Conservation (phyloP, 2,797 vertebrate genomes). For the Pipistrellus kuhlii region DNA sequence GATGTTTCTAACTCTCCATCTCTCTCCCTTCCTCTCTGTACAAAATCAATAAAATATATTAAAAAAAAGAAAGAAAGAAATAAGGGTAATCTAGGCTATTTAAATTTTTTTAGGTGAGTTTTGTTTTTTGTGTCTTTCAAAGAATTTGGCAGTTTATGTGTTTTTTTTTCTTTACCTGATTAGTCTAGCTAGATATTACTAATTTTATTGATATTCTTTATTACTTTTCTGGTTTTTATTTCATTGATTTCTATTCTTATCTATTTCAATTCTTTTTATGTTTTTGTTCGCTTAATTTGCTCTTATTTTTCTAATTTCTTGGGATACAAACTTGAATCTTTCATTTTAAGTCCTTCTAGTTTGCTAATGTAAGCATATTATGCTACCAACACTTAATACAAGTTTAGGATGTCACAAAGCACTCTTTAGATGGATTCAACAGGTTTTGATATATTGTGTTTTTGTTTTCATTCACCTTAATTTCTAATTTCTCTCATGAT, state of each 20-base stretch:
- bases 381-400: background rate
- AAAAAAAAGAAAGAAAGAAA: background rate
- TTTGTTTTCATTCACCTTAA: background rate
- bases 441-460: background rate
- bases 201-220: background rate
- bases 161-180: background rate
- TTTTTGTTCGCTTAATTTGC: background rate
- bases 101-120: background rate
- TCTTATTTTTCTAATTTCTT: background rate
- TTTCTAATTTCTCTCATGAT: background rate
- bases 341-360: background rate
- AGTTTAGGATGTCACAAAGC: background rate
- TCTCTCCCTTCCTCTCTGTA: too few species aligned
- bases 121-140: background rate
- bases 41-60: too few species aligned
- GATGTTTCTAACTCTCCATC: too few species aligned
- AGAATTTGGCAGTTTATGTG: background rate
- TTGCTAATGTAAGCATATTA: background rate
- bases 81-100: background rate
- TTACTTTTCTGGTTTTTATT: background rate
- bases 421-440: background rate
- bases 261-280: background rate
- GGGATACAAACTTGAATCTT: background rate
- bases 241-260: background rate
- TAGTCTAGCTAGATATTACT: background rate